Conservation (phyloP, 1,140 invertebrate genomes). For the Xylocopa sonorina region DNA sequence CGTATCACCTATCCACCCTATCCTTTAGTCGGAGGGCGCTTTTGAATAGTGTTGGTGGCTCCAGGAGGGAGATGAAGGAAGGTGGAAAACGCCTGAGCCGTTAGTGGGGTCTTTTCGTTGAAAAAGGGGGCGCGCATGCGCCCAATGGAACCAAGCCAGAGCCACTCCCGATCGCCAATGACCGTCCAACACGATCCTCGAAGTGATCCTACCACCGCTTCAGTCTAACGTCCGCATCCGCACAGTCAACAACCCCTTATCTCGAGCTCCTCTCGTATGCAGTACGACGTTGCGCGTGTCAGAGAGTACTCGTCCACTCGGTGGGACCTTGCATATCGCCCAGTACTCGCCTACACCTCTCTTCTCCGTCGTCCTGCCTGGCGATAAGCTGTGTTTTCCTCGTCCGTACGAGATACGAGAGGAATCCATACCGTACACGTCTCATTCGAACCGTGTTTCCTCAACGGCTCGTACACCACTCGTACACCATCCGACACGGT, state of each 20-base stretch:
- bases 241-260: constrained; percentile 70
- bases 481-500: too few species aligned
- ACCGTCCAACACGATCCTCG: constrained; percentile 68
- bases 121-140: constrained; percentile 68
- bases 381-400: too few species aligned
- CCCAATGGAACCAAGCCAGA: constrained; percentile 52
- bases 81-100: constrained; percentile 53
- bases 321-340: neutral
- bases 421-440: neutral
- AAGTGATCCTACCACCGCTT: constrained; percentile 67
- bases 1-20: constrained; percentile 66
- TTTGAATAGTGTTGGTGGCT: constrained; percentile 60
- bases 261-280: constrained; percentile 56
- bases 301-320: constrained; percentile 4
- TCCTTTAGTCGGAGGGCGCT: constrained; percentile 56
- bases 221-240: constrained; percentile 75
- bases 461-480: too few species aligned
- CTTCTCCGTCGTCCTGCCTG: too few species aligned
- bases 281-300: constrained; percentile 54
- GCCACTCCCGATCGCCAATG: constrained; percentile 74
- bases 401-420: neutral
- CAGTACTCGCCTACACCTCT: too few species aligned
- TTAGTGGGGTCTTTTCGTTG: constrained; percentile 53
- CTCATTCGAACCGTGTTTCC: too few species aligned
- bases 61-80: constrained; percentile 47